Evolutionary conservation across 2,888 invertebrate genomes (phyloP).

Genomic region (Dasysyrphus tricinctus): DNA sequence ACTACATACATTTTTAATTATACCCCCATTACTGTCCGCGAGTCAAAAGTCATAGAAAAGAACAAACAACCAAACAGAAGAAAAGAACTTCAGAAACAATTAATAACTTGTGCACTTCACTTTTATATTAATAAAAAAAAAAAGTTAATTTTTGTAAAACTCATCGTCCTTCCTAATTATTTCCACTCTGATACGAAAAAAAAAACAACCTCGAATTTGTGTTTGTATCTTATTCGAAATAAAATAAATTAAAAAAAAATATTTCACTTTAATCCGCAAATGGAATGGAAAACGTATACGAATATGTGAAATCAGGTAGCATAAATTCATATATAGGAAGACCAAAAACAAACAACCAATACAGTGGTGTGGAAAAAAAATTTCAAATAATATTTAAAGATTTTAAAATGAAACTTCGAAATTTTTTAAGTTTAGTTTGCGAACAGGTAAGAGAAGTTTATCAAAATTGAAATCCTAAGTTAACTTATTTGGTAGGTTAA

Average conservation of each 20-base stretch:
- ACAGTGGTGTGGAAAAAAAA: constrained; percentile 14
- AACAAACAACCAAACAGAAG: neutral
- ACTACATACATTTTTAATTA: constrained; percentile 30
- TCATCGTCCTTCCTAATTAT: constrained; percentile 25
- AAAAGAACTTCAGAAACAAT: constrained; percentile 23
- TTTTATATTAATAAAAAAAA: constrained; percentile 15
- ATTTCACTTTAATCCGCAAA: constrained; percentile 61
- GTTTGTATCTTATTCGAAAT: constrained; percentile 1
- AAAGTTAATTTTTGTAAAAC: constrained; percentile 6
- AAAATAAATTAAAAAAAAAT: neutral
- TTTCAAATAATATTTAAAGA: neutral
- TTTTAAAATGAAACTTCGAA: no score
- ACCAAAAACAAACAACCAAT: constrained; percentile 19
- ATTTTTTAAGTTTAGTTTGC: no score
- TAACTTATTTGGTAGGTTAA: no score
- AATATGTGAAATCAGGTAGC: constrained; percentile 56
- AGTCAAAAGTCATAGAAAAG: constrained; percentile 12
- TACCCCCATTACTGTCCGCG: constrained; percentile 4
- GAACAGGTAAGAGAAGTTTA: no score
- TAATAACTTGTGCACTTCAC: constrained; percentile 37
- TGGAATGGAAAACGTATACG: constrained; percentile 62
- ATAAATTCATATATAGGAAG: constrained; percentile 43
- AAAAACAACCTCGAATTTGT: constrained; percentile 8
- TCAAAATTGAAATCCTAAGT: no score
- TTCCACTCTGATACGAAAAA: neutral